A percentile compares a stretch with the other conserved stretches of the same genome.
phyloP scores from a whole-genome alignment of 2,797 vertebrate genomes.

The Gymnothorax javanicus region DNA sequence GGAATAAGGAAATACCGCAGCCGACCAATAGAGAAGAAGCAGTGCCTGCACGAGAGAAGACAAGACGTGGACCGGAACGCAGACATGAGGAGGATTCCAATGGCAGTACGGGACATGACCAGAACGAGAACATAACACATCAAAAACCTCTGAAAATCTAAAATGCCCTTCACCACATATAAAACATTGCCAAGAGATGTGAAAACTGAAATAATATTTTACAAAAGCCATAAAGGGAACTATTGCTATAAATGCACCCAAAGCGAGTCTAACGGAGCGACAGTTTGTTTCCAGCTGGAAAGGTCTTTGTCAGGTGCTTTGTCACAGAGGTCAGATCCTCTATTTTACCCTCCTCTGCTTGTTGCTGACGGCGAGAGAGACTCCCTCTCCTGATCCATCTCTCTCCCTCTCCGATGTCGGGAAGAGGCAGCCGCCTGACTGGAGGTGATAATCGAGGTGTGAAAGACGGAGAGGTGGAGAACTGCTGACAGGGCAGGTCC shows the following conservation, averaged over 20 bases:
- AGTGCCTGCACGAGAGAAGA: too few relatives aligned
- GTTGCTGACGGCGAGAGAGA: too few relatives aligned
- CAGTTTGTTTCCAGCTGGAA: background rate
- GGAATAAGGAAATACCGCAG: too few relatives aligned
- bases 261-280: background rate
- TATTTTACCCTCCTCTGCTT: too few relatives aligned
- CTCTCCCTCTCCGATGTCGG: background rate
- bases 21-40: too few relatives aligned
- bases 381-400: too few relatives aligned
- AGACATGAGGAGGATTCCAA: too few relatives aligned
- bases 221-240: background rate
- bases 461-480: constrained; percentile 5
- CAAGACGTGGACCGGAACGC: too few relatives aligned
- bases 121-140: too few relatives aligned
- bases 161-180: background rate
- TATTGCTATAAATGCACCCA: background rate
- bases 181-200: background rate
- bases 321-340: background rate
- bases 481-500: background rate
- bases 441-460: constrained; percentile 1
- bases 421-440: background rate
- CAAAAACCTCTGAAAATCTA: background rate
- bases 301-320: background rate
- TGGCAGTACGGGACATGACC: too few relatives aligned
- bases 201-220: background rate